A percentile compares a stretch with the other conserved stretches of the same genome.
Evolutionary conservation across 2,797 vertebrate species (phyloP).

Genomic region (Tokudaia tokunoshimensis): DNA sequence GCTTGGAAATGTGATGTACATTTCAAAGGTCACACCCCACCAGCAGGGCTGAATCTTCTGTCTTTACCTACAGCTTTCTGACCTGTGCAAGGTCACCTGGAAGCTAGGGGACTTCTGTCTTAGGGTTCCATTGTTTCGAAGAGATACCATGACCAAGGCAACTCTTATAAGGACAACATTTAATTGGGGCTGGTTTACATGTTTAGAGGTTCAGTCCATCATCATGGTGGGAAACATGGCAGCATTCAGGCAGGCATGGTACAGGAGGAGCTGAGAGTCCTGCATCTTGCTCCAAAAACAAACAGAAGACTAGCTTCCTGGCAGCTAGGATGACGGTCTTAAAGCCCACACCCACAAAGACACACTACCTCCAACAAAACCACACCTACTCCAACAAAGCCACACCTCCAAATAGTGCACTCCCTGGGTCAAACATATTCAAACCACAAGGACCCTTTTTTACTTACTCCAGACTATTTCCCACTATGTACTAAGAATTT

Average conservation of each 20-base stretch:
- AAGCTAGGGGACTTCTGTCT: not conserved
- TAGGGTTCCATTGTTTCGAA: not conserved
- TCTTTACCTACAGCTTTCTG: not conserved
- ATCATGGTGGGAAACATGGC: not conserved
- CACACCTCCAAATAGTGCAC: not conserved
- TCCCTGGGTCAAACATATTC: not conserved
- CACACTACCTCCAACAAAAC: not conserved
- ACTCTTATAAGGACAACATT: not conserved
- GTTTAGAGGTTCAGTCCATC: not conserved
- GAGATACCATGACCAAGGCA: not conserved
- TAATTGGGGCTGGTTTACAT: not conserved
- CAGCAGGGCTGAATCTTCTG: not conserved
- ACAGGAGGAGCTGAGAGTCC: not conserved
- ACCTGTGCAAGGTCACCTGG: not conserved
- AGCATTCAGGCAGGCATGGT: not conserved
- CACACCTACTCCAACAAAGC: not conserved
- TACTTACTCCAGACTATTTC: not conserved
- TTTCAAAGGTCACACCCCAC: not conserved
- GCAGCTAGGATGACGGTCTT: not conserved
- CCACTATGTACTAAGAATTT: not conserved
- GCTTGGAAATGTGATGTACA: not conserved
- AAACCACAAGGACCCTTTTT: not conserved
- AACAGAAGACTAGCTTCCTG: not conserved
- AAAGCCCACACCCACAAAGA: not conserved
- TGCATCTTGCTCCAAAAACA: not conserved